Conservation (phyloP, 35 echinoderm and acorn worm species). For the Amphiura filiformis region DNA sequence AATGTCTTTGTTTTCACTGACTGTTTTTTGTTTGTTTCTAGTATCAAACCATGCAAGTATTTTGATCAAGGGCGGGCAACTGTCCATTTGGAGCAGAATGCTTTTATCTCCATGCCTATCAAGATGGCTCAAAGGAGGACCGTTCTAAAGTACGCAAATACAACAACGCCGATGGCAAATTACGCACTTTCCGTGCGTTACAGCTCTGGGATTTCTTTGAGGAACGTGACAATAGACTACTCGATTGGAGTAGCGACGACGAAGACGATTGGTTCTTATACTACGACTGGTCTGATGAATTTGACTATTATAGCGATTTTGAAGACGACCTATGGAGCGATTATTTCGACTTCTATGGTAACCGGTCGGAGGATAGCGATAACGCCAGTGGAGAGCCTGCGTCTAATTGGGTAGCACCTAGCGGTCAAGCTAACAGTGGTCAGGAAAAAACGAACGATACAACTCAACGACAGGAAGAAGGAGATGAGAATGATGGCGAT, state of each 20-base stretch:
- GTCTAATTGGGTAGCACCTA: background rate
- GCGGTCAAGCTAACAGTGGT: background rate
- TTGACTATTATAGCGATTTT: slow-evolving; percentile 62
- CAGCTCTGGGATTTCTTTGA: slow-evolving; percentile 97
- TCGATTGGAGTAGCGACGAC: slow-evolving; percentile 89
- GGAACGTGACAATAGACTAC: slow-evolving; percentile 64
- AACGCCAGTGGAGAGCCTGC: background rate
- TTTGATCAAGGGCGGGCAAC: slow-evolving; percentile 78
- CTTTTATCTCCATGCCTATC: slow-evolving; percentile 90
- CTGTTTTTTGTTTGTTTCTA: too few species aligned
- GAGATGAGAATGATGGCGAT: slow-evolving; percentile 31
- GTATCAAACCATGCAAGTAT: slow-evolving; percentile 94
- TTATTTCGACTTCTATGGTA: slow-evolving; percentile 49
- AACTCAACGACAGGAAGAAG: slow-evolving; percentile 3
- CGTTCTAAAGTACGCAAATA: slow-evolving; percentile 64
- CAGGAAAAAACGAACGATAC: background rate
- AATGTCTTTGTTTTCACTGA: too few species aligned
- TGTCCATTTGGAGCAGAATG: slow-evolving; percentile 98
- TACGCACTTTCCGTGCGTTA: slow-evolving; percentile 48
- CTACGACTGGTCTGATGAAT: slow-evolving; percentile 67
- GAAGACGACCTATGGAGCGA: slow-evolving; percentile 55
- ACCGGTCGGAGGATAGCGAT: slow-evolving; percentile 18
- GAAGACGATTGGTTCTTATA: slow-evolving; percentile 90
- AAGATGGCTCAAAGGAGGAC: slow-evolving; percentile 87
- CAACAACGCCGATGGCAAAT: slow-evolving; percentile 46